Conservation (phyloP, 2,888 invertebrate species). For the Drosophila borborema region DNA sequence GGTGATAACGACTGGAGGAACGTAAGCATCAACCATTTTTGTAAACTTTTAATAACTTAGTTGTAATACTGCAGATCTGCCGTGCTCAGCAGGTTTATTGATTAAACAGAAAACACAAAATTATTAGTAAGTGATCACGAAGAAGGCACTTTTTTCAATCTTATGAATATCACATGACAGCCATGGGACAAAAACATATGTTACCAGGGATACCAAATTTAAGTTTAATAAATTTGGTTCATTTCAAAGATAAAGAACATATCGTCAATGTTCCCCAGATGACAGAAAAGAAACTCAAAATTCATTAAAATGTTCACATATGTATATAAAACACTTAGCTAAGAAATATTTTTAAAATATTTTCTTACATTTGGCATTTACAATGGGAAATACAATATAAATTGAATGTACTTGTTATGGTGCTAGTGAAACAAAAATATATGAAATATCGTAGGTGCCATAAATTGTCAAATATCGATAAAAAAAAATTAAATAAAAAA, state of each 20-base stretch:
- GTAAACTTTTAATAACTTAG: conserved; percentile 22
- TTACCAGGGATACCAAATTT: conserved; percentile 31
- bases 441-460: background rate
- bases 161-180: conserved; percentile 73
- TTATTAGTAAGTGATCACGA: conserved; percentile 60
- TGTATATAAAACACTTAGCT: background rate
- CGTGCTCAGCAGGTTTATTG: conserved; percentile 39
- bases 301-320: background rate
- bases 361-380: background rate
- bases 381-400: background rate
- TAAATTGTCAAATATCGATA: conserved; percentile 32
- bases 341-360: background rate
- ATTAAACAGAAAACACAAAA: conserved; percentile 33
- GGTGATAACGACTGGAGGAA: conserved; percentile 81
- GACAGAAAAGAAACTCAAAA: background rate
- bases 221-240: conserved; percentile 9
- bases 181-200: conserved; percentile 67
- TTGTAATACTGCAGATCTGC: conserved; percentile 58
- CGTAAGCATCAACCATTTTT: conserved; percentile 81
- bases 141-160: conserved; percentile 64
- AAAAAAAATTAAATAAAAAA: no score
- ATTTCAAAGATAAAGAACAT: background rate
- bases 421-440: background rate
- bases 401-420: background rate
- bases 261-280: background rate